Evolutionary conservation across 2,888 invertebrate genomes (phyloP), one percentile per base, ranked within the genome.

Genomic region (Dendrolimus houi): DNA sequence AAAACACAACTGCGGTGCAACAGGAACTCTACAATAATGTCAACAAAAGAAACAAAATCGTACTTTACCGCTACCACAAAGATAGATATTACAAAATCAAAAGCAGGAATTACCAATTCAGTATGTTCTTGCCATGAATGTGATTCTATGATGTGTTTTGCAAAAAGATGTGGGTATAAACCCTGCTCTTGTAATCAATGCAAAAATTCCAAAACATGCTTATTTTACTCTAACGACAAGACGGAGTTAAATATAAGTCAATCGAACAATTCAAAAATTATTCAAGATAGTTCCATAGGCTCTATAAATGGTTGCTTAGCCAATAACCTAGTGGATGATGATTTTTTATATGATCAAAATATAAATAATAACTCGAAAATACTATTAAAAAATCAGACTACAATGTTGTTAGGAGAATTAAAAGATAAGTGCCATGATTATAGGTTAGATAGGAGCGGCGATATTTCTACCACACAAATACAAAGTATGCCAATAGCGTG

Each of bases 51-150:
- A 13, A 9, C 17, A 14, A 52, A 29, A 29, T 3, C 29, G 29
- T 29, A 6, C 29, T 29, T 29, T 6, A 29, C 6, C 29, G 29
- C 29, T 29, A 47, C 12, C 12, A 8, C 9, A 47, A 47, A 47
- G 47, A 9, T 6, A 47, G 47, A 47, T 10, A 47, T 47, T 9
- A 9, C 47, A 10, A 54, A 58, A 56, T 53, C 41, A 29, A 13
- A 60, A 10, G 53, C 17, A 9, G 54, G 57, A 42, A 14, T 57
- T 9, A n/a, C 65, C 2, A 60, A 62, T 7, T 68, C 67, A 0
- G 56, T 60, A 52, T 83, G 83, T 57, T 82, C 85, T 0, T 84
- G 85, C 58, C 56, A 63, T 7, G 58, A 71, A 13, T 83, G 82
- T 53, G 72, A 81, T 54, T 73, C 77, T 1, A 17, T 63, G 9